Base-by-base conservation (phyloP, 2,888 invertebrate species). In the Sussaba pulchella region DNA sequence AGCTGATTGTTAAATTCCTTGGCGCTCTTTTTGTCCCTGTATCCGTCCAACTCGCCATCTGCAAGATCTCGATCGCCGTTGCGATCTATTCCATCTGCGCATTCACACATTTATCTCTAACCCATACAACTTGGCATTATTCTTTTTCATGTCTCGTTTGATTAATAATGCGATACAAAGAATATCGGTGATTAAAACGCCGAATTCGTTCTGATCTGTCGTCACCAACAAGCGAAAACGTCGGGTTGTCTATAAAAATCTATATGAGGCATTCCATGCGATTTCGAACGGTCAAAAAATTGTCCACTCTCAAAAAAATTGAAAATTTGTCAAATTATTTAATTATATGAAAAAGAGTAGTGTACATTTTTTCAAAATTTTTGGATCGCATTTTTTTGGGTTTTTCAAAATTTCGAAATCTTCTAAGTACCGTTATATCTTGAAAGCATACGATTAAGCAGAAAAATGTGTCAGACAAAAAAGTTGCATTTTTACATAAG, bases 21-120 rank as follows among this genome's bases (percentile, higher is more conserved):
- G 19, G 94, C 96, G 89, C 96, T 96, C 93, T 97, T 98, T 93
- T 97, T 97, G 90, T 97, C 97, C 92, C 96, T 96, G 92, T 96
- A 96, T 14, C 89, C 91, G 76, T 92, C 93, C 88, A 97, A 94
- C 86, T 97, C 95, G 72, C 97, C 96, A 92, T 98, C 98, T 82
- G 96, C 96, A 88, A 97, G 94, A 88, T 96, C 95, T 92, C 95
- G 95, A 91, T 95, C 94, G 81, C 92, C 91, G 84, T 93, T 93
- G 82, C 94, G 94, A 89, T 94, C 94, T 87, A 94, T 93, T 82
- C 94, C 93, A 93, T 94, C 94, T 94, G 93, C 91, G 93, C 93
- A 92, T 87, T 87, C 86, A 88, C 81, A 87, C 73, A 88, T 83
- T 84, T n/a, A 89, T 87, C 87, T 88, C 88, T 88, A 88, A 89